phyloP scores from a whole-genome alignment of 2,888 invertebrate species.

The Agrilus cyanescens region DNA sequence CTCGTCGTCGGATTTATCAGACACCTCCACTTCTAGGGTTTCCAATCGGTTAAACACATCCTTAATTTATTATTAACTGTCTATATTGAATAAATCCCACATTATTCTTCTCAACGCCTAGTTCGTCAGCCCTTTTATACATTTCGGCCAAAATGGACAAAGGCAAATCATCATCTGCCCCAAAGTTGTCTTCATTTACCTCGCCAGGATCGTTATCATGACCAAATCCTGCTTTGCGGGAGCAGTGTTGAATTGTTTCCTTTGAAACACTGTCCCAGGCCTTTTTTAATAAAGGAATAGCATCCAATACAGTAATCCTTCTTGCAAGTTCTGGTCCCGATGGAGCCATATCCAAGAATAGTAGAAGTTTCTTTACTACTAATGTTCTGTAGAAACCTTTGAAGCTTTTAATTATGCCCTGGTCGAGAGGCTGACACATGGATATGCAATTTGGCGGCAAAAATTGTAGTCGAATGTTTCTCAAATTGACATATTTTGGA shows the following conservation, averaged over 20 bases:
- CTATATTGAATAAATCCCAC: too few species aligned
- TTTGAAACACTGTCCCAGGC: neutral
- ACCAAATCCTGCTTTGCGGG: neutral
- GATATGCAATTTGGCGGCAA: constrained; percentile 11
- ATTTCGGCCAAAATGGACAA: too few species aligned
- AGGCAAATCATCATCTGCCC: too few species aligned
- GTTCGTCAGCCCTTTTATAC: too few species aligned
- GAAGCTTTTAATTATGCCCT: constrained; percentile 9
- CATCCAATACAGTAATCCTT: neutral
- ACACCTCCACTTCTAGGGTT: too few species aligned
- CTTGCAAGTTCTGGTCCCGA: constrained; percentile 1
- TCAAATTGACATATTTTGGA: constrained; percentile 4
- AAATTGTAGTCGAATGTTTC: constrained; percentile 9
- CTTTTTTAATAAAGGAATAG: neutral
- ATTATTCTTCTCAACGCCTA: too few species aligned
- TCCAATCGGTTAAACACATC: too few species aligned
- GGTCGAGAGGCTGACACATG: constrained; percentile 10
- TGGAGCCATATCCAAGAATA: constrained; percentile 3
- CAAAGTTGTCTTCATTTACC: neutral
- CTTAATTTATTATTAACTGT: too few species aligned
- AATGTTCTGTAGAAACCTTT: constrained; percentile 4
- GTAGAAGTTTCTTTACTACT: constrained; percentile 2
- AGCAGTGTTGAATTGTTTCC: constrained; percentile 2
- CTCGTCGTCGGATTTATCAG: too few species aligned
- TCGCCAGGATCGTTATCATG: neutral